Evolutionary conservation across 2,888 invertebrate genomes (phyloP), one percentile per base, ranked within the genome.

Genomic region (Protonemura montana): DNA sequence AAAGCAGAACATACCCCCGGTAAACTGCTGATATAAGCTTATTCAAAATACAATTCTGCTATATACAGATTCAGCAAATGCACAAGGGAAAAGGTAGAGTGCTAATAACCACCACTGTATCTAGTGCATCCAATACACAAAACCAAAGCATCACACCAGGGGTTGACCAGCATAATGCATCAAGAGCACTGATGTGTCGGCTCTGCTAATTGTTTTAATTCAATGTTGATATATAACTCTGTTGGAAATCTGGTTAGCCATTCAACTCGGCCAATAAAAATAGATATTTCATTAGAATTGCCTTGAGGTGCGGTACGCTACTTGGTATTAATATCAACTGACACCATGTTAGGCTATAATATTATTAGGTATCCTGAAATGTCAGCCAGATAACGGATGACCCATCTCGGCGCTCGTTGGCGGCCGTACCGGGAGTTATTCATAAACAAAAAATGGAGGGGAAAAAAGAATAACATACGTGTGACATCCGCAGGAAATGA

Each of bases 1-100:
- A 84, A 84, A 84, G 84, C 84, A 84, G 84, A 26, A 84, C 84
- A 84, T 26, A 59, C 84, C 59, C 28, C 59, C 76, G 84, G 76
- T 59, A 84, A 84, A 84, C 76, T 84, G 84, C 84, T 84, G 84
- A 84, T 59, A 25, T 84, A 84, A 84, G 84, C 84, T 84, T 84
- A 84, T 84, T 76, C 84, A 59, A 84, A 59, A 84, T 84, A 84
- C 76, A 84, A 27, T 59, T n/a, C 78, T 27, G 78, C 26, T 16
- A 27, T 84, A 84, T 84, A 84, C 7, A 84, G 84, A 84, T 29
- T 84, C 84, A 84, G 84, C 84, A 84, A 84, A 84, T 76, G 76
- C 84, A 28, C 28, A 13, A 42, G 84, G 84, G 84, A 84, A 27
- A 81, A 41, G 82, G 82, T 82, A 82, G 28, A 82, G 82, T n/a